Base-by-base conservation (phyloP, 2,888 invertebrate species). In the Deilephila porcellus region DNA sequence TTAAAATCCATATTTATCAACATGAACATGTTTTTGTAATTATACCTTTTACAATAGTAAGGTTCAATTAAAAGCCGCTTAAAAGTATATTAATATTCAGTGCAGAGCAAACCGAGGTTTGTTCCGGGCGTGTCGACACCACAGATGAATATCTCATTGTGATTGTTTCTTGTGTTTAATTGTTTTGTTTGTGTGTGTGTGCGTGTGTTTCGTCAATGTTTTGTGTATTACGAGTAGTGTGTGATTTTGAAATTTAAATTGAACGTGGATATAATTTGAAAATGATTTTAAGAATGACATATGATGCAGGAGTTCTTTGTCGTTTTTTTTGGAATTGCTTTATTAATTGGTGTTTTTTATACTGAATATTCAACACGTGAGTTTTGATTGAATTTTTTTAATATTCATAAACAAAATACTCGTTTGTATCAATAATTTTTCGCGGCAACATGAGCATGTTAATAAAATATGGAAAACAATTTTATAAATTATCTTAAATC, bases 51-150 rank as follows among this genome's bases (percentile, higher is more conserved):
- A 34, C 32, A 34, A 62, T 32, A 6, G 29, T 52, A 19, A 25
- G 52, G 67, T 67, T 67, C 20, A 34, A 67, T 67, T 67, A 67
- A 45, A 67, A 67, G 25, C 5, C 20, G 45, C 6, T 52, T 67
- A 67, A 67, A 67, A 67, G 25, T 17, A 25, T 67, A 64, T 63
- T 34, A 37, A 63, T n/a, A n/a, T 56, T 67, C 67, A 67, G 52
- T 25, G 17, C 20, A 14, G 45, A 17, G 14, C 52, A 20, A 64
- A 45, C 37, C 45, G 7, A 64, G 37, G 45, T 14, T 45, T 25
- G 67, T 67, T 67, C 45, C 67, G 67, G 67, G 52, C 67, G 67
- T 67, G 67, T 67, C 67, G 20, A 52, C 67, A 67, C 14, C 14
- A 11, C 14, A 67, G 67, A 67, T 67, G 52, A 25, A 25, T 52